Percentiles rank a stretch among this genome's conserved stretches.
Conservation (phyloP, 37 sponge, comb jelly and placozoan species). For the Cliona cf. orientalis region DNA sequence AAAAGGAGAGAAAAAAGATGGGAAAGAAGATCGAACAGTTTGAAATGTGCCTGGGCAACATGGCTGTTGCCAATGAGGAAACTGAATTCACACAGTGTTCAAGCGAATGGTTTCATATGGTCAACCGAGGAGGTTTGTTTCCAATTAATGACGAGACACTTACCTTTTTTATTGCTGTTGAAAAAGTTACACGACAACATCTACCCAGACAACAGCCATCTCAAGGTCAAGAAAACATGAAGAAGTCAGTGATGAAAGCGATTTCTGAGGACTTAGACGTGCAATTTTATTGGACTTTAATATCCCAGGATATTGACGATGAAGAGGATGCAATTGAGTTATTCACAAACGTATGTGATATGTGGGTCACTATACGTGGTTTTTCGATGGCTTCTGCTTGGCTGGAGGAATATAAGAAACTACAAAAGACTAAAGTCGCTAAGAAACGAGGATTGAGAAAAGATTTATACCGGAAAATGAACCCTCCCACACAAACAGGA, state of each 20-base stretch:
- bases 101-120: conserved; percentile 29
- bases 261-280: conserved; percentile 42
- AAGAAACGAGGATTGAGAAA: conserved; percentile 39
- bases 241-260: not conserved
- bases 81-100: conserved; percentile 22
- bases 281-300: conserved; percentile 53
- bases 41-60: conserved; percentile 42
- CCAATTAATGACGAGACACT: conserved; percentile 32
- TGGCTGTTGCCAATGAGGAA: conserved; percentile 39
- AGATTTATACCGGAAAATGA: not conserved
- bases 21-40: conserved; percentile 1
- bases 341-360: conserved; percentile 8
- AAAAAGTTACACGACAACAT: conserved; percentile 5
- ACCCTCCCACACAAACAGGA: not conserved
- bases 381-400: conserved; percentile 41
- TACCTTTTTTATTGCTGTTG: conserved; percentile 22
- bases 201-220: not conserved
- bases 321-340: conserved; percentile 22
- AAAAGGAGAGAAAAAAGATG: conserved; percentile 12
- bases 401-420: conserved; percentile 50
- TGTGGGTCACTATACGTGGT: conserved; percentile 61
- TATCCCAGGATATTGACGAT: conserved; percentile 19
- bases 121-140: conserved; percentile 61
- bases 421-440: not conserved
- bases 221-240: not conserved